A percentile compares a stretch with the other conserved stretches of the same genome.
These are phyloP conservation scores for Colinus virginianus DNA, from an alignment of 2,113 vertebrate genomes.

Conservation along the genomic window DNA sequence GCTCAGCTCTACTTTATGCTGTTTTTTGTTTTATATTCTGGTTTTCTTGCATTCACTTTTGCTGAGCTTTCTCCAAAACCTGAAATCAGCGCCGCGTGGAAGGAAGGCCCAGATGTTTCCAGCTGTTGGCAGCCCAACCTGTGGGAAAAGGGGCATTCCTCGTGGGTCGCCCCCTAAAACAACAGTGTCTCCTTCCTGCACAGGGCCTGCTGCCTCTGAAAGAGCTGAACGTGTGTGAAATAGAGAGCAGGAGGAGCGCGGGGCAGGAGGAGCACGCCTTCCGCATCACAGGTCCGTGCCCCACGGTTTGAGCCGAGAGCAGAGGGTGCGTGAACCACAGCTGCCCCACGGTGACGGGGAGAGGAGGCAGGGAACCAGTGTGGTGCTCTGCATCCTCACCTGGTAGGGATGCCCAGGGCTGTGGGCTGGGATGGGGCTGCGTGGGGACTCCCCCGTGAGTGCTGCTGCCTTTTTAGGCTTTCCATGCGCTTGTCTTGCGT, in stretches of 20 bases:
- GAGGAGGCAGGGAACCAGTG: background rate
- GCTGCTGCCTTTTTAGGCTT: background rate
- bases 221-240: conserved; percentile 84
- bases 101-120: background rate
- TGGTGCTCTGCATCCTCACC: background rate
- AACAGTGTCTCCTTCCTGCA: background rate
- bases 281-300: conserved; percentile 87
- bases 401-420: background rate
- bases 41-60: background rate
- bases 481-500: background rate
- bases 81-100: background rate
- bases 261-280: conserved; percentile 83
- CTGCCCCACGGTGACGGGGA: background rate
- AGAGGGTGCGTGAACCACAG: rapidly evolving
- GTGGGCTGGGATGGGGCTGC: background rate
- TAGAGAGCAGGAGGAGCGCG: conserved; percentile 72
- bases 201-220: conserved; percentile 91
- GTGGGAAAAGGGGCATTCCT: rapidly evolving
- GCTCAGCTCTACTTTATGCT: rapidly evolving
- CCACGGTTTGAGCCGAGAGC: background rate
- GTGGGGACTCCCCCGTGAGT: background rate
- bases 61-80: background rate
- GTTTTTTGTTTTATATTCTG: background rate
- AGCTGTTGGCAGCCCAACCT: background rate
- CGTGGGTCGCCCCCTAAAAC: background rate